Evolutionary conservation across 2,888 invertebrate genomes (phyloP), one percentile per base, ranked within the genome.

Genomic region (Nomada goodeniana): DNA sequence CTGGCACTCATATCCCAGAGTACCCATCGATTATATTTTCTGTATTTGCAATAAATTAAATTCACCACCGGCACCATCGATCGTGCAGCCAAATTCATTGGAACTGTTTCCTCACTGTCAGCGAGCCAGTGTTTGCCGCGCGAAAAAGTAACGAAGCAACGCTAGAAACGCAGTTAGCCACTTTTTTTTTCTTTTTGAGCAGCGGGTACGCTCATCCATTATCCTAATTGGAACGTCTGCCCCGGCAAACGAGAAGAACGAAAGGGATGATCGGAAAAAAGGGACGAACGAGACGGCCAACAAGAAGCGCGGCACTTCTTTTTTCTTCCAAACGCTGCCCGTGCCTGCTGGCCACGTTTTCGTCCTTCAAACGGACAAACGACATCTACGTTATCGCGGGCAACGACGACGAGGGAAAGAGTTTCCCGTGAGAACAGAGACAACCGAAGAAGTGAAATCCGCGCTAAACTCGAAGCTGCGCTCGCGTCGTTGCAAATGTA

Each of bases 361-460:
- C 26, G 15, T 7, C 68, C 72, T 72, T 52, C 52, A 60, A 76
- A 65, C 67, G 80, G 77, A 83, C 71, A 77, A 82, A 74, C 52
- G 26, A 60, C 23, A 44, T 36, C 67, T 15, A 50, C 15, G 55
- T 70, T 50, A 68, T 23, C 53, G 53, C 26, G 64, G 57, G 71
- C 74, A 55, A 80, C 67, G 65, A 69, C 76, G 47, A 70, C 29
- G 69, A 69, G 65, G 64, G 26, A 23, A 52, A 52, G 44, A 2
- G 26, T 26, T 26, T 26, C 26, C 1, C 26, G 26, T 2, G 26
- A 26, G 26, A 26, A 26, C 26, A 26, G 26, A 44, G 76, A n/a
- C 55, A n/a, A n/a, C n/a, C n/a, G 68, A 77, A 87, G 81, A 85
- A 87, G 85, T 81, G 83, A 86, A 87, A 86, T 77, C 77, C 70